phyloP scores from a whole-genome alignment of 2,113 vertebrate genomes.

The Arothron firmamentum region DNA sequence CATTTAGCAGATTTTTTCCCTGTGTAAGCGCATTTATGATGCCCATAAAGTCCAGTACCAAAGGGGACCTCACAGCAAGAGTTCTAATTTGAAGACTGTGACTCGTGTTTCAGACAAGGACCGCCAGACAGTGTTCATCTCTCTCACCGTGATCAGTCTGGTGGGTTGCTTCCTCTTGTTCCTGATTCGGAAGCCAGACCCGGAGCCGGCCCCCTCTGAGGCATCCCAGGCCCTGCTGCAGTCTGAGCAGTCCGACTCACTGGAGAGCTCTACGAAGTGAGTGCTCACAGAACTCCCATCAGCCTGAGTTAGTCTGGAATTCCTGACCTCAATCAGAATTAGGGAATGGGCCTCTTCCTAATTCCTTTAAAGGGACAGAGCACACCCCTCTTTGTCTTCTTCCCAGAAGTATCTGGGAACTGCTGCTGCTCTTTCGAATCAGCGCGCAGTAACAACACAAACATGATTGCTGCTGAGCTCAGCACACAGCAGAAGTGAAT shows the following conservation, averaged over 20 bases:
- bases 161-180: conserved; percentile 96
- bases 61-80: background rate
- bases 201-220: conserved; percentile 49
- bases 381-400: too few relatives aligned
- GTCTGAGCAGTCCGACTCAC: conserved; percentile 51
- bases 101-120: conserved; percentile 80
- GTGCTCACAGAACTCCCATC: conserved; percentile 2
- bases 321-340: background rate
- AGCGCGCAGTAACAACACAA: too few relatives aligned
- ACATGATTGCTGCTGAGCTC: too few relatives aligned
- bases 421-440: too few relatives aligned
- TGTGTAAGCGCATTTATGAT: too few relatives aligned
- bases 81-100: conserved; percentile 14
- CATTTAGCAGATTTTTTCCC: too few relatives aligned
- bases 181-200: conserved; percentile 85
- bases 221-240: conserved; percentile 53
- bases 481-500: too few relatives aligned
- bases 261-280: conserved; percentile 57
- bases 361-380: too few relatives aligned
- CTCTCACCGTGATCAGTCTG: conserved; percentile 93
- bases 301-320: background rate
- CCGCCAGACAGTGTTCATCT: conserved; percentile 92
- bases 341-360: background rate
- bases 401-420: too few relatives aligned
- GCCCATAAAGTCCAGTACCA: background rate